These are phyloP conservation scores for Chrysolina oricalcia DNA, from an alignment of 2,888 invertebrate species.

Conservation along the genomic window DNA sequence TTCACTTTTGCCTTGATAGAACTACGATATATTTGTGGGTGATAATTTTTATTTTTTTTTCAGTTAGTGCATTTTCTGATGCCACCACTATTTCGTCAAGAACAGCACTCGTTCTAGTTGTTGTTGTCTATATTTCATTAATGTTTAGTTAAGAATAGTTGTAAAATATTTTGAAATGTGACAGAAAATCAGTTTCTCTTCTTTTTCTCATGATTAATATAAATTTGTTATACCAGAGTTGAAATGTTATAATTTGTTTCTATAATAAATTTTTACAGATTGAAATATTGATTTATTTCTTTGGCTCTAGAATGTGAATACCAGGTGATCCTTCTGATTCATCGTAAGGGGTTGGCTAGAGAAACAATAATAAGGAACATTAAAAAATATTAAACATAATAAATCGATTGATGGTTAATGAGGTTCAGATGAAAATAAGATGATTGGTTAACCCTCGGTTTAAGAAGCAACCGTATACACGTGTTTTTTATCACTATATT, in stretches of 20 bases:
- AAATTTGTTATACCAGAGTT: constrained; percentile 42
- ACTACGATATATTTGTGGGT: no score
- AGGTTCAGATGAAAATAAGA: no score
- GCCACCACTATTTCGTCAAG: constrained; percentile 37
- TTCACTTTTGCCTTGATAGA: no score
- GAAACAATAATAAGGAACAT: no score
- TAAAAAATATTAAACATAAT: no score
- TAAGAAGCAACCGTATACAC: no score
- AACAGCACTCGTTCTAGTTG: constrained; percentile 25
- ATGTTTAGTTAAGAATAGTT: constrained; percentile 34
- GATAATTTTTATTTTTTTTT: constrained; percentile 49
- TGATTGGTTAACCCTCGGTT: no score
- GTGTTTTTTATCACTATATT: no score
- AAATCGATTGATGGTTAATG: no score
- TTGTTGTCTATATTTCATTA: constrained; percentile 41
- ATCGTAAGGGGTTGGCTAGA: no score
- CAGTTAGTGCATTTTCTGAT: constrained; percentile 56
- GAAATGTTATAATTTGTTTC: constrained; percentile 45
- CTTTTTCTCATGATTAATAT: neutral
- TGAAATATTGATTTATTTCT: neutral
- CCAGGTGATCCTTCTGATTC: no score
- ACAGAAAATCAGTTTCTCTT: neutral
- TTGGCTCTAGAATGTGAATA: no score
- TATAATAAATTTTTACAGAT: constrained; percentile 47
- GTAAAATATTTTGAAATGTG: neutral